Base-by-base conservation (phyloP, 2,888 invertebrate genomes). In the Temnothorax ravouxi region DNA sequence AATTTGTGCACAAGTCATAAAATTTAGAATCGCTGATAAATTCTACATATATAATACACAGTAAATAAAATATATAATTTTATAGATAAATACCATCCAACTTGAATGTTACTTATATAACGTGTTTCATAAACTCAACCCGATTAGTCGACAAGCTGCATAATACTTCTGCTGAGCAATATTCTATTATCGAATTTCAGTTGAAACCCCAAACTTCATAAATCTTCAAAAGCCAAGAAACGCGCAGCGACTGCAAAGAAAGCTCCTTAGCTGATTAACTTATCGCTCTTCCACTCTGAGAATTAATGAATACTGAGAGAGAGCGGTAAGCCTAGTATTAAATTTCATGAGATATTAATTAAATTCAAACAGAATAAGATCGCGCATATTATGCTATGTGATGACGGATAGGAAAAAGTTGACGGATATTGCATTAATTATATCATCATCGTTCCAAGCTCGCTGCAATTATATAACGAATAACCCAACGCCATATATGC, bases 271-370 rank as follows among this genome's bases (percentile, higher is more conserved):
- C 79, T 71, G 79, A 80, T 80, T 80, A 79, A 79, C 69, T 79
- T 79, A 80, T 71, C 79, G 79, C 47, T 59, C 71, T 80, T 80
- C 47, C 59, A 71, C 47, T 71, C 47, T 38, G 47, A 47, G 71
- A 80, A 80, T 71, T 80, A 80, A 71, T 80, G 79, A 80, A 80
- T 80, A 71, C 71, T 59, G 79, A 80, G 69, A 69, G n/a, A 38
- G 25, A 69, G 25, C 59, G 66, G 76, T 69, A 47, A 80, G 71
- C 79, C 79, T 80, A 80, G 59, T 59, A 77, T 77, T 67, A 80
- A 80, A 71, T 71, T 80, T 59, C 47, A 80, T 71, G 71, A 80
- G 71, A 80, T 80, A 80, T 79, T 79, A 79, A 79, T 79, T 71
- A 79, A 79, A 79, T 38, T 79, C 47, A 79, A 71, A 79, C 59